phyloP scores from a whole-genome alignment of 23 tunicate species.

The Corella eumyota region DNA sequence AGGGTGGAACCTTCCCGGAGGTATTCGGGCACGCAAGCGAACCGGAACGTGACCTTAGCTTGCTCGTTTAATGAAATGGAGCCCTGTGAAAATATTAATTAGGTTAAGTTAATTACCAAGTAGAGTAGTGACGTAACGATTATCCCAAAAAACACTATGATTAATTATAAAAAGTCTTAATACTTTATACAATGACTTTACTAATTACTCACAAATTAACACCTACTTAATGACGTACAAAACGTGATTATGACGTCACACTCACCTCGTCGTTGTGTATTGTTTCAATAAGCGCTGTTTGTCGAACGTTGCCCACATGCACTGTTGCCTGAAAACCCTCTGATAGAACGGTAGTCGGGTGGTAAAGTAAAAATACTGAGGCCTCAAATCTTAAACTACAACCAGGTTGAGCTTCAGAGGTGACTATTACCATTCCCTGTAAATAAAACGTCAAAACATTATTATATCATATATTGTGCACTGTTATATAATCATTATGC shows the following conservation, averaged over 20 bases:
- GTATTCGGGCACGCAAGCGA: conserved; percentile 65
- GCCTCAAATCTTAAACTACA: conserved; percentile 62
- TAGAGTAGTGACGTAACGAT: no score
- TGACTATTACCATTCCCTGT: conserved; percentile 95
- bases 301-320: conserved; percentile 72
- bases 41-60: conserved; percentile 67
- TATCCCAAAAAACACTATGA: no score
- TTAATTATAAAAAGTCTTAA: no score
- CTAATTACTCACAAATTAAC: no score
- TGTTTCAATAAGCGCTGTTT: conserved; percentile 62
- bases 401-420: conserved; percentile 20
- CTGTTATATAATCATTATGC: no score
- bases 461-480: no score
- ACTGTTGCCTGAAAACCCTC: conserved; percentile 77
- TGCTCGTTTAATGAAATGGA: conserved; percentile 50
- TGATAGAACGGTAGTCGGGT: conserved; percentile 37
- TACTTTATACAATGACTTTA: no score
- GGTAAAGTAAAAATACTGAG: conserved; percentile 63
- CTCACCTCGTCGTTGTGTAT: conserved; percentile 78
- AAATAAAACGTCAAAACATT: no score
- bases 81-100: conserved; percentile 11
- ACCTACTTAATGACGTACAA: no score
- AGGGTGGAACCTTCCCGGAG: conserved; percentile 55
- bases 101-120: no score
- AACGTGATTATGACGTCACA: no score